phyloP scores from a whole-genome alignment of 1,140 invertebrate genomes.

The Homalodisca vitripennis region DNA sequence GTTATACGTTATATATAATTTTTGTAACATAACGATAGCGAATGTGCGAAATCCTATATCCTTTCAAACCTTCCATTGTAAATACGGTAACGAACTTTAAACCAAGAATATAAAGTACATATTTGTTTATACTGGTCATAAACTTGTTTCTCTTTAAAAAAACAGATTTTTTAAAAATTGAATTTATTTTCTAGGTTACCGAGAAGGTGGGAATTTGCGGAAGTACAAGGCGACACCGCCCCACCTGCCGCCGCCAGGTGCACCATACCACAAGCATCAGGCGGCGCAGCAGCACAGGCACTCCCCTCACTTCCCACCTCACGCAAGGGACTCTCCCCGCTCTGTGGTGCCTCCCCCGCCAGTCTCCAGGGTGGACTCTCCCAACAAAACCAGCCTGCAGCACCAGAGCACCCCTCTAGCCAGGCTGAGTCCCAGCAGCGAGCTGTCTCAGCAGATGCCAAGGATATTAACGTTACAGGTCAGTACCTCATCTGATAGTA shows the following conservation, averaged over 20 bases:
- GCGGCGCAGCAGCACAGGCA: conserved; percentile 58
- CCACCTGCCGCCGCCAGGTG: conserved; percentile 61
- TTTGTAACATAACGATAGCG: too few species aligned
- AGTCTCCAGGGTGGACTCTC: conserved; percentile 47
- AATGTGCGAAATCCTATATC: too few species aligned
- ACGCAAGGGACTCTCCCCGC: conserved; percentile 48
- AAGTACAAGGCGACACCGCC: conserved; percentile 84
- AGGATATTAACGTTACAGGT: conserved; percentile 76
- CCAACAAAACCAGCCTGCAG: conserved; percentile 58
- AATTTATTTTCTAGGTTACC: conserved; percentile 55
- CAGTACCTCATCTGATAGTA: not conserved
- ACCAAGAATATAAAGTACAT: too few species aligned
- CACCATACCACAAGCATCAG: conserved; percentile 72
- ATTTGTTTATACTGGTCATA: too few species aligned
- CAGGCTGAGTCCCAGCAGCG: conserved; percentile 85
- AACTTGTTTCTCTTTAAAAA: too few species aligned
- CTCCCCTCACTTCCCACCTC: conserved; percentile 66
- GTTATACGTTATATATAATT: too few species aligned
- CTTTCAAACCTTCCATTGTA: too few species aligned
- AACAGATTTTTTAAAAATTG: not conserved
- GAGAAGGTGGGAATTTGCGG: conserved; percentile 71
- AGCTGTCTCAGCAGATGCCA: conserved; percentile 86
- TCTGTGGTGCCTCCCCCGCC: conserved; percentile 63
- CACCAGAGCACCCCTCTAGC: conserved; percentile 87
- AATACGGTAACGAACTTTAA: too few species aligned